A percentile compares a stretch with the other conserved stretches of the same genome.
These are phyloP conservation scores for Phrynocephalus guinanensis DNA, from an alignment of 2,797 vertebrate genomes.

Conservation along the genomic window DNA sequence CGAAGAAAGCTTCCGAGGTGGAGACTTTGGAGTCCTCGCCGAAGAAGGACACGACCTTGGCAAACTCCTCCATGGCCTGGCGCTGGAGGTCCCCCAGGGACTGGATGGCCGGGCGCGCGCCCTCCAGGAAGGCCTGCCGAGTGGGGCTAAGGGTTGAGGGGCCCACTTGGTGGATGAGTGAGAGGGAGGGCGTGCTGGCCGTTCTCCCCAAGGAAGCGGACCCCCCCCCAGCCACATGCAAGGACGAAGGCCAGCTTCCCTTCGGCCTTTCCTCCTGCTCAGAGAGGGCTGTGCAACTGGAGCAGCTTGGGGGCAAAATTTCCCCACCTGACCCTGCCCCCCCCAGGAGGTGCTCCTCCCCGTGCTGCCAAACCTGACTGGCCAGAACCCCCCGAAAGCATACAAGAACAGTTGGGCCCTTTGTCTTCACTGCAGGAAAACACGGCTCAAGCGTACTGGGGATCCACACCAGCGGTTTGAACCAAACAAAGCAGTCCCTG, in stretches of 20 bases:
- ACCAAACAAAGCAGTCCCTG: too few relatives aligned
- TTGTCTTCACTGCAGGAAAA: too few relatives aligned
- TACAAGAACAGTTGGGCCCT: too few relatives aligned
- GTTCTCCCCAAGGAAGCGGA: not conserved
- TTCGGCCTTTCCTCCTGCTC: too few relatives aligned
- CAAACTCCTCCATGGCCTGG: constrained; percentile 91
- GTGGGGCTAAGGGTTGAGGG: constrained; percentile 62
- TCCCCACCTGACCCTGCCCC: too few relatives aligned
- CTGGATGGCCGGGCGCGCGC: constrained; percentile 90
- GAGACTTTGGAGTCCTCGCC: constrained; percentile 93
- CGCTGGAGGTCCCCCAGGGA: constrained; percentile 91
- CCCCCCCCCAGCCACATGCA: too few relatives aligned
- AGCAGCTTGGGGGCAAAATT: not conserved
- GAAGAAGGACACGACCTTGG: constrained; percentile 90
- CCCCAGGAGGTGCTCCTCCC: too few relatives aligned
- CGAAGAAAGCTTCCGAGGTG: constrained; percentile 93
- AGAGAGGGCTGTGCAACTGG: not conserved
- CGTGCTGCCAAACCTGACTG: too few relatives aligned
- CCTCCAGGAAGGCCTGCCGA: constrained; percentile 89
- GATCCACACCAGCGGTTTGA: too few relatives aligned
- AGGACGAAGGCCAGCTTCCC: not conserved
- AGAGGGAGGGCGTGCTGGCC: not conserved
- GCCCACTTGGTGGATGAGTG: accelerated
- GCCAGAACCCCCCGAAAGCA: too few relatives aligned
- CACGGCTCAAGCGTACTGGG: too few relatives aligned